These are phyloP conservation scores for Stictocephala bisonia DNA, from an alignment of 2,888 invertebrate genomes.

Conservation along the genomic window DNA sequence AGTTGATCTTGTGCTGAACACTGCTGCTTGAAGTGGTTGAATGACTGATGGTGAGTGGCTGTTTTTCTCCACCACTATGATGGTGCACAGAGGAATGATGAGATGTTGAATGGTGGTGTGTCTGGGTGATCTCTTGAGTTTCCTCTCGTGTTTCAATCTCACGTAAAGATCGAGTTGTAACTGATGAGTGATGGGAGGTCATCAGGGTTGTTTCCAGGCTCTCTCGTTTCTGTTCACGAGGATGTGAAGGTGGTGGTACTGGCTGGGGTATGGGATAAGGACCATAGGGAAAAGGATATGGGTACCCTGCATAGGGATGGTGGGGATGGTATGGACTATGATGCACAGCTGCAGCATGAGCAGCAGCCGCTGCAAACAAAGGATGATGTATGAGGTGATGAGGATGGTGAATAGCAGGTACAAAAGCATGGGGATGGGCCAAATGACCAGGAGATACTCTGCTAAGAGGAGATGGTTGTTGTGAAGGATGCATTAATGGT, in stretches of 20 bases:
- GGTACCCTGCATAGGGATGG: constrained; percentile 67
- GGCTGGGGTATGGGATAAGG: constrained; percentile 69
- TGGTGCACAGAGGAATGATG: constrained; percentile 75
- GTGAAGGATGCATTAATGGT: constrained; percentile 79
- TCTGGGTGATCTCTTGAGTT: constrained; percentile 74
- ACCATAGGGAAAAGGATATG: constrained; percentile 67
- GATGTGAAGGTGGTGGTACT: constrained; percentile 57
- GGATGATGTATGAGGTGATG: constrained; percentile 79
- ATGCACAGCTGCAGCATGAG: constrained; percentile 71
- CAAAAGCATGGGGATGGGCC: constrained; percentile 61
- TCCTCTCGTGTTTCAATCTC: constrained; percentile 65
- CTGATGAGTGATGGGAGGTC: constrained; percentile 75
- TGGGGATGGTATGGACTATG: constrained; percentile 77
- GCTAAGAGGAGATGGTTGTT: constrained; percentile 74
- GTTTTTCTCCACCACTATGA: constrained; percentile 68
- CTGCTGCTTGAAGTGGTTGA: constrained; percentile 76
- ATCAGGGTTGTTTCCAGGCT: constrained; percentile 74
- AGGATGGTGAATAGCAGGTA: constrained; percentile 73
- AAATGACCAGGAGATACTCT: constrained; percentile 61
- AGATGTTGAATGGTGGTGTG: constrained; percentile 75
- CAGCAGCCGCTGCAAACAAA: constrained; percentile 72
- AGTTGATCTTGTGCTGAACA: constrained; percentile 72
- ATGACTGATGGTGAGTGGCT: constrained; percentile 75
- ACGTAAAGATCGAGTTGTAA: constrained; percentile 74
- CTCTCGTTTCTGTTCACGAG: constrained; percentile 55